These are phyloP conservation scores for Lepidurus arcticus DNA, from an alignment of 1,140 invertebrate genomes.

Conservation along the genomic window DNA sequence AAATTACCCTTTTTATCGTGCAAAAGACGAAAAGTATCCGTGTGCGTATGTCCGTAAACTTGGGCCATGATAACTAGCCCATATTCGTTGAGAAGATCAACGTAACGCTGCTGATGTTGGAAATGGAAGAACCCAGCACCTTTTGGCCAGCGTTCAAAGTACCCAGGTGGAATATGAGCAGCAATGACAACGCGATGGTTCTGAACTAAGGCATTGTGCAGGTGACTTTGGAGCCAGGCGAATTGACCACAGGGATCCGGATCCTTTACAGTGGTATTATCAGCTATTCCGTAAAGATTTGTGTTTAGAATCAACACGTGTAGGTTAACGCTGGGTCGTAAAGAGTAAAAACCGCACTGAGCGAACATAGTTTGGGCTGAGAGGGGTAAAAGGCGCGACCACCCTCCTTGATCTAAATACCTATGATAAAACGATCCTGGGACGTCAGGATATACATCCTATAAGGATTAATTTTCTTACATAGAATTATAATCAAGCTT, in stretches of 20 bases:
- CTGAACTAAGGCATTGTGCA: constrained; percentile 37
- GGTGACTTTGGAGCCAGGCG: constrained; percentile 42
- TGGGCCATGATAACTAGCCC: constrained; percentile 76
- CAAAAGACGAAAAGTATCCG: constrained; percentile 78
- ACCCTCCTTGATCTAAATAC: constrained; percentile 41
- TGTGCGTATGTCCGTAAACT: constrained; percentile 87
- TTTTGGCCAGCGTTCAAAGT: constrained; percentile 64
- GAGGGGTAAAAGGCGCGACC: constrained; percentile 40
- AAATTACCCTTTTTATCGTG: constrained; percentile 23
- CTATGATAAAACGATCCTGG: constrained; percentile 41
- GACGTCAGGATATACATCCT: constrained; percentile 38
- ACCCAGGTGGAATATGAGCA: constrained; percentile 80
- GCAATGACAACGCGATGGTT: constrained; percentile 57
- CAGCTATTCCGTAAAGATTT: constrained; percentile 42
- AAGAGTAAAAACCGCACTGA: constrained; percentile 39
- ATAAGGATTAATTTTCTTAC: not conserved
- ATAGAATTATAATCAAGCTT: not conserved
- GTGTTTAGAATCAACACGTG: constrained; percentile 42
- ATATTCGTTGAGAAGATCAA: constrained; percentile 64
- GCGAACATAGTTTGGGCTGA: constrained; percentile 36
- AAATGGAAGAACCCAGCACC: constrained; percentile 56
- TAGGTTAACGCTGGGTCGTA: constrained; percentile 24
- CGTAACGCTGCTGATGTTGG: constrained; percentile 49
- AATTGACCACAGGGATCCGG: constrained; percentile 41
- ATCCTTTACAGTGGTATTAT: constrained; percentile 37